A percentile compares a stretch with the other conserved stretches of the same genome.
phyloP scores from a whole-genome alignment of 1,140 invertebrate genomes.

The Nasonia giraulti region DNA sequence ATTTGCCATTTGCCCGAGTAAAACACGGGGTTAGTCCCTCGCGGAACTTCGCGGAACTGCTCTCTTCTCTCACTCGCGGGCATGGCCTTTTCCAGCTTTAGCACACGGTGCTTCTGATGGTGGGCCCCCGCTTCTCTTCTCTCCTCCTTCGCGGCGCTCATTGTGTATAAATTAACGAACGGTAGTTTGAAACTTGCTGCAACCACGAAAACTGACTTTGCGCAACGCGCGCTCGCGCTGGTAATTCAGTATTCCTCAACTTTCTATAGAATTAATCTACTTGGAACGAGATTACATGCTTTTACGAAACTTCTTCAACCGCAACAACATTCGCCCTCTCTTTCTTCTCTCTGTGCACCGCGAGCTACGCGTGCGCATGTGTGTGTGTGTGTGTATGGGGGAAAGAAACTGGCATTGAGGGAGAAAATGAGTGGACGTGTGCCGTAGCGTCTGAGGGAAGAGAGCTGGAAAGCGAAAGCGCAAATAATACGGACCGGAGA shows the following conservation, averaged over 20 bases:
- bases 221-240: constrained; percentile 8
- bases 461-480: background rate
- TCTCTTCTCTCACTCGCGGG: constrained; percentile 5
- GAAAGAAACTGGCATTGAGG: background rate
- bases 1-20: constrained; percentile 39
- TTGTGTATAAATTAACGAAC: constrained; percentile 52
- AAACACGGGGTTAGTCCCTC: constrained; percentile 47
- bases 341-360: background rate
- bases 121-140: background rate
- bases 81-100: background rate
- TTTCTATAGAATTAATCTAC: constrained; percentile 51
- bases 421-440: background rate
- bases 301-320: constrained; percentile 47
- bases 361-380: background rate
- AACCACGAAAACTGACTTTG: constrained; percentile 60
- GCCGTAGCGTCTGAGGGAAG: background rate
- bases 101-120: background rate
- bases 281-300: constrained; percentile 50
- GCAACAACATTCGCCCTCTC: constrained; percentile 33
- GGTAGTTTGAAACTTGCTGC: constrained; percentile 48
- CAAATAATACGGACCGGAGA: background rate
- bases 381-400: background rate
- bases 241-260: constrained; percentile 49
- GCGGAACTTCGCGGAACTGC: background rate
- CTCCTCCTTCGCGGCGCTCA: constrained; percentile 2